Conservation (phyloP, 2,797 vertebrate genomes). For the Acanthiza pusilla region DNA sequence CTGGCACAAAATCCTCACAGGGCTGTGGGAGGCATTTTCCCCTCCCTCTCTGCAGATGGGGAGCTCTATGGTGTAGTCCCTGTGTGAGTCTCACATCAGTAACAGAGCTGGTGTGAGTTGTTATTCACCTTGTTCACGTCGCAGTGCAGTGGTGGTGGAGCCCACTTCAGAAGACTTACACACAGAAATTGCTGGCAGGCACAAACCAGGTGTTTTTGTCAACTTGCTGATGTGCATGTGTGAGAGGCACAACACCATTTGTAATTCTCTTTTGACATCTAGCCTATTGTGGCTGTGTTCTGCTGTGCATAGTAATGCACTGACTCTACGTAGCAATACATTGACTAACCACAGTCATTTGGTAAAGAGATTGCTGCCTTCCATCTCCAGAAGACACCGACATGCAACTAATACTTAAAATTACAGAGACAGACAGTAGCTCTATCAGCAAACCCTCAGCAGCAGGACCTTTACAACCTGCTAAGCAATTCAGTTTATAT, state of each 20-base stretch:
- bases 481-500: background rate
- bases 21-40: background rate
- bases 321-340: background rate
- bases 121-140: background rate
- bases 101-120: background rate
- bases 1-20: background rate
- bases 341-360: conserved; percentile 4
- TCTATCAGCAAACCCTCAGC: conserved; percentile 15
- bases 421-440: conserved; percentile 10
- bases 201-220: background rate
- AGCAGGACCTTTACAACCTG: background rate
- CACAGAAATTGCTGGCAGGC: background rate
- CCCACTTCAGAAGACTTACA: background rate
- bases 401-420: conserved; percentile 20
- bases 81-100: background rate
- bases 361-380: conserved; percentile 3
- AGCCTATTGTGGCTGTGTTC: conserved; percentile 18
- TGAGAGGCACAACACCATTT: background rate
- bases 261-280: background rate
- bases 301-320: conserved; percentile 1
- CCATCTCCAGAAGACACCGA: background rate
- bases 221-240: background rate
- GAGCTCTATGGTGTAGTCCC: background rate
- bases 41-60: background rate
- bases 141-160: background rate